Conservation (phyloP, 2,113 vertebrate genomes). For the Melospiza melodia region DNA sequence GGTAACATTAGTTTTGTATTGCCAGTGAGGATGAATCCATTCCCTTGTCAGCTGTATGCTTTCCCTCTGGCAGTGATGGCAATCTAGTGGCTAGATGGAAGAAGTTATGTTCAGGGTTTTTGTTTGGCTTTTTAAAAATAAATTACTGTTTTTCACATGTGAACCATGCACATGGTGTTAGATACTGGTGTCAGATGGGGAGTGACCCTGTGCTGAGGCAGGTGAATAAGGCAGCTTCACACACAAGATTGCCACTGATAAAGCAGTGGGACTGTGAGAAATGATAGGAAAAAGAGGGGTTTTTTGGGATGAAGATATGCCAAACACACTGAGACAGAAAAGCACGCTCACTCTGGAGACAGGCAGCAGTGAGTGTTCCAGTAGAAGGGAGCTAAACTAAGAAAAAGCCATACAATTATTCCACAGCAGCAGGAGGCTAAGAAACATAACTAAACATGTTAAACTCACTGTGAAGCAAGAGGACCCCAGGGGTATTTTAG, state of each 20-base stretch:
- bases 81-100: neutral
- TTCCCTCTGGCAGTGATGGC: neutral
- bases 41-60: neutral
- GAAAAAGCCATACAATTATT: slow-evolving; percentile 21
- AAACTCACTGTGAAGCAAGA: slow-evolving; percentile 53
- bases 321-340: neutral
- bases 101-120: accelerated
- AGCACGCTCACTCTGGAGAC: neutral
- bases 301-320: neutral
- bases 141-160: neutral
- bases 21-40: neutral
- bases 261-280: neutral
- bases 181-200: accelerated
- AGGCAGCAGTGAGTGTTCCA: neutral
- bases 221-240: neutral
- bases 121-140: neutral
- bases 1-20: neutral
- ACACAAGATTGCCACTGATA: neutral
- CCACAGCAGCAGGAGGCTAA: slow-evolving; percentile 31
- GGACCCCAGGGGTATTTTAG: slow-evolving; percentile 52
- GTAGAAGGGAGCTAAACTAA: neutral
- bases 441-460: slow-evolving; percentile 56
- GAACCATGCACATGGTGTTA: accelerated
- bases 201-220: neutral
- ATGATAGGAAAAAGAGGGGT: neutral